phyloP scores from a whole-genome alignment of 2,797 vertebrate species.

The Sandelia bainsii region DNA sequence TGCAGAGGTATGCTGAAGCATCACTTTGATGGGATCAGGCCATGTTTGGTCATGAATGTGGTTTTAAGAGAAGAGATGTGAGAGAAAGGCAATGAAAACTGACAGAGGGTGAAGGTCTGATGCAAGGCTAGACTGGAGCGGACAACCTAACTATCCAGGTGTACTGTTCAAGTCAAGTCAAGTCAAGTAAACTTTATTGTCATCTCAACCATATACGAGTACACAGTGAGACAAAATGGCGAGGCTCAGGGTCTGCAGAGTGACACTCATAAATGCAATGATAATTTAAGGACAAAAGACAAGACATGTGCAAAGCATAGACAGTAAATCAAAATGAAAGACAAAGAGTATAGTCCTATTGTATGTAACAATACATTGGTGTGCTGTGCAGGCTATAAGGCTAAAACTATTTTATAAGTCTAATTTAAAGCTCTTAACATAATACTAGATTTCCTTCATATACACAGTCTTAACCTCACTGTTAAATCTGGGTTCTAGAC shows the following conservation, averaged over 20 bases:
- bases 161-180: conserved; percentile 1
- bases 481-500: conserved; percentile 42
- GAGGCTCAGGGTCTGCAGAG: too few relatives aligned
- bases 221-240: too few relatives aligned
- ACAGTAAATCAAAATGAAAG: too few relatives aligned
- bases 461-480: conserved; percentile 19
- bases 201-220: too few relatives aligned
- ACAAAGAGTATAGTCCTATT: too few relatives aligned
- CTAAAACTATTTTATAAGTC: not conserved
- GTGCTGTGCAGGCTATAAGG: too few relatives aligned
- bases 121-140: conserved; percentile 21
- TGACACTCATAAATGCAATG: too few relatives aligned
- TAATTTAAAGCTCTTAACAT: conserved; percentile 15
- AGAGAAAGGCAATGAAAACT: conserved; percentile 66
- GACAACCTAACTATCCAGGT: conserved; percentile 38
- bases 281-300: too few relatives aligned
- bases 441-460: conserved; percentile 32
- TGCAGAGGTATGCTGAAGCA: conserved; percentile 53
- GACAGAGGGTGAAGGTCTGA: conserved; percentile 63
- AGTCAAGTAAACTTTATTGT: too few relatives aligned
- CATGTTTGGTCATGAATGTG: conserved; percentile 75
- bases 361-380: too few relatives aligned
- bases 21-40: conserved; percentile 60
- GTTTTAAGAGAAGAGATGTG: conserved; percentile 56
- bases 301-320: too few relatives aligned